Percentiles rank a stretch among this genome's conserved stretches.
Evolutionary conservation across 2,888 invertebrate genomes (phyloP).

Genomic region (Harpagoxenus sublaevis): DNA sequence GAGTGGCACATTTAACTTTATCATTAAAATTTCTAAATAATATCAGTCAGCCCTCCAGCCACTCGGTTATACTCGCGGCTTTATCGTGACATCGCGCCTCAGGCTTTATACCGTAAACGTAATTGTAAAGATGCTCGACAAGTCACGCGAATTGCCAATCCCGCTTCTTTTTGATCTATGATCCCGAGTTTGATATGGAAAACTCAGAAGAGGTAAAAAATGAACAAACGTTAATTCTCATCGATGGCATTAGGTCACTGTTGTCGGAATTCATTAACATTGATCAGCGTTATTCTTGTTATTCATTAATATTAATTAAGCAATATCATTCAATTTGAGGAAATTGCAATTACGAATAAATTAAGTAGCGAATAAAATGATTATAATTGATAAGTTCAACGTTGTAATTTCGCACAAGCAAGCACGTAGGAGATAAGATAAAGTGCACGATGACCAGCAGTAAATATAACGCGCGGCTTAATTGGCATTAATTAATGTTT

Average conservation of each 20-base stretch:
- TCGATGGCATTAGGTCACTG: not conserved
- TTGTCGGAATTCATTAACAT: not conserved
- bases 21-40: constrained; percentile 47
- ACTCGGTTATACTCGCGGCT: constrained; percentile 22
- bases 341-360: constrained; percentile 10
- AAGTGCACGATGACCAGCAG: constrained; percentile 32
- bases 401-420: constrained; percentile 2
- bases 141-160: constrained; percentile 46
- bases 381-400: constrained; percentile 9
- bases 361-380: constrained; percentile 10
- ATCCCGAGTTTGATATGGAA: not conserved
- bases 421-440: constrained; percentile 14
- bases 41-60: constrained; percentile 19
- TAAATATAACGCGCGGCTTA: constrained; percentile 42
- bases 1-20: constrained; percentile 5
- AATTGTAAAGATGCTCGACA: constrained; percentile 39
- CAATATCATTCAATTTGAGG: not conserved
- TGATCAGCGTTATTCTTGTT: not conserved
- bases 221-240: not conserved
- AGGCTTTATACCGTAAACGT: constrained; percentile 14
- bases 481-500: constrained; percentile 60
- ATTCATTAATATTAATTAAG: constrained; percentile 5
- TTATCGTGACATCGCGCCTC: constrained; percentile 36
- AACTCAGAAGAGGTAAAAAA: not conserved
- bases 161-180: constrained; percentile 29